Evolutionary conservation across 2,113 vertebrate species (phyloP), one percentile per base, ranked within the genome.

Genomic region (Corythornis madagascariensis): DNA sequence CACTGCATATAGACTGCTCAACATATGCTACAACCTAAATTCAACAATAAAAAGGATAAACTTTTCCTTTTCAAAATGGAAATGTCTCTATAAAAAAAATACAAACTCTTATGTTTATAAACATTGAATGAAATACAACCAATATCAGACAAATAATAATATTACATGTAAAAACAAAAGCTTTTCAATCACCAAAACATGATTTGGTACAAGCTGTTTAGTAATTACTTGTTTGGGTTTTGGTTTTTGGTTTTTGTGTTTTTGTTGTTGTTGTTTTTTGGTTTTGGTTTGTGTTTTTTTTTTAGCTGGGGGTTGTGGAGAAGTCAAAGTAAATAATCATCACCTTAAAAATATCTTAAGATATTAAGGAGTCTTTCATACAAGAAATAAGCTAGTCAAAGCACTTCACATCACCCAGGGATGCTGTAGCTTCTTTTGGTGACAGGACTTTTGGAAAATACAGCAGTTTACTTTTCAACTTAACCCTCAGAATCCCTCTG

Each of bases 241-340:
- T 10, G 38, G 9, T 10, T 38, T 38, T 60, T 21, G 21, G 35
- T 35, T 35, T 35, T 35, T 7, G 33, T 6, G 7, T 35, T 35
- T 35, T 35, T 35, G 7, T 35, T 35, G 35, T 35, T 35, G 7
- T 7, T 35, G 7, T 35, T 6, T 35, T 35, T 35, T 35, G 33
- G 33, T 35, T 35, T 35, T 35, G 35, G 35, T 35, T 35, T n/a
- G n/a, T n/a, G n/a, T 4, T 38, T 38, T 60, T 21, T 24, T 43
- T 60, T 53, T 25, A 5, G 3, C 9, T 16, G 5, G 2, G 5
- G 8, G 4, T 3, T 6, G 5, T 4, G 20, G 4, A 2, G 25
- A n/a, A 40, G 42, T 38, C 16, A 25, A 33, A 40, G 24, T 15
- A 43, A 72, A 16, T 31, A 45, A 53, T 2, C 2, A 19, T 29